Percentiles rank a stretch among this genome's conserved stretches.
phyloP scores from a whole-genome alignment of 2,797 vertebrate genomes.

The Austrolebias charrua region DNA sequence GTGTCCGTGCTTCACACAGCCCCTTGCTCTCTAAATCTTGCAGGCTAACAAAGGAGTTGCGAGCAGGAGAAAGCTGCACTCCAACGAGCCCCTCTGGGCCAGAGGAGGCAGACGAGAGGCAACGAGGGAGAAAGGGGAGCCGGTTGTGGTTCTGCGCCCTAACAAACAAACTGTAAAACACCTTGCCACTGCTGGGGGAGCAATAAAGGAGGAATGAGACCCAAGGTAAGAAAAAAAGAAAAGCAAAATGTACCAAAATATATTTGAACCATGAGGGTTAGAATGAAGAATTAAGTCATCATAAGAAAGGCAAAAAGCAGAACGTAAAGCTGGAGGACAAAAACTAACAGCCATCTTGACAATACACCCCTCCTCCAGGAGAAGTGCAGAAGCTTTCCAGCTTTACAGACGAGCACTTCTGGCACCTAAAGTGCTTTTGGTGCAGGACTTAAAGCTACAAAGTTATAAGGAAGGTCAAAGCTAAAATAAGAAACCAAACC shows the following conservation, averaged over 20 bases:
- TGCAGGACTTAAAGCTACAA: constrained; percentile 51
- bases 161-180: constrained; percentile 66
- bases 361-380: constrained; percentile 28
- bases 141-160: constrained; percentile 42
- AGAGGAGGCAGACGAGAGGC: constrained; percentile 31
- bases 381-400: constrained; percentile 31
- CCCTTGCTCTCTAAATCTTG: constrained; percentile 62
- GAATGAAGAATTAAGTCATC: too few relatives aligned
- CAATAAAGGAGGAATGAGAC: constrained; percentile 10
- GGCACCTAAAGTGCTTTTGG: constrained; percentile 50
- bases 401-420: constrained; percentile 27
- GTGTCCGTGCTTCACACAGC: constrained; percentile 15
- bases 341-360: constrained; percentile 39
- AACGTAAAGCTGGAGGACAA: constrained; percentile 6
- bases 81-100: constrained; percentile 40
- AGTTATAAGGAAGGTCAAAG: background rate
- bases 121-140: constrained; percentile 23
- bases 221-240: background rate
- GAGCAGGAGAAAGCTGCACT: constrained; percentile 58
- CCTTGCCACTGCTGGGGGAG: constrained; percentile 24
- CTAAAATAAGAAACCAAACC: too few relatives aligned
- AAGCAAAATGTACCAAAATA: constrained; percentile 14
- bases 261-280: background rate
- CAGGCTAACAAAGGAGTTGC: constrained; percentile 49
- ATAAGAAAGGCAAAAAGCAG: background rate